Evolutionary conservation across 1,140 invertebrate genomes (phyloP).

Genomic region (Rhagoletis zephyria): DNA sequence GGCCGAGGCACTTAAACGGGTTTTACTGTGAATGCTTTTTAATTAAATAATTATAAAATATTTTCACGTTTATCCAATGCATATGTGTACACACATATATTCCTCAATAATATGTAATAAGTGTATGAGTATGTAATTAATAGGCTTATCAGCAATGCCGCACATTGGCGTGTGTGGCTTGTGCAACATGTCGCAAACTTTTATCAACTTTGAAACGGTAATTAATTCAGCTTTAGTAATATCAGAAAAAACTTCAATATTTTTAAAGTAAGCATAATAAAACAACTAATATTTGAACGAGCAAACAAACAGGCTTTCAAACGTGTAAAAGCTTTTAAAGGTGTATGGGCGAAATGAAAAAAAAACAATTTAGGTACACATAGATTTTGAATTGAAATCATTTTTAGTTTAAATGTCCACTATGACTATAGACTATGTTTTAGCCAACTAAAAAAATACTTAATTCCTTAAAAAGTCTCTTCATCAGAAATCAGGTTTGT

Average conservation of each 20-base stretch:
- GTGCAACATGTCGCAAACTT: background rate
- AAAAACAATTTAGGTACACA: too few species aligned
- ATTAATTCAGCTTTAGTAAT: constrained; percentile 19
- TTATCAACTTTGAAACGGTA: constrained; percentile 29
- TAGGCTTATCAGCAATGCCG: constrained; percentile 22
- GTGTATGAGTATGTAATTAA: constrained; percentile 20
- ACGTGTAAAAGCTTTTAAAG: too few species aligned
- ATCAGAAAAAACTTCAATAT: background rate
- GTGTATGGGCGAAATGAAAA: too few species aligned
- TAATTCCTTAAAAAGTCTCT: too few species aligned
- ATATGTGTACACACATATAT: background rate
- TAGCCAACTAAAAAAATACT: too few species aligned
- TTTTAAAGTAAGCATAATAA: background rate
- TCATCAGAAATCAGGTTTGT: too few species aligned
- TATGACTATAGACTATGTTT: too few species aligned
- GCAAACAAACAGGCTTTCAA: background rate
- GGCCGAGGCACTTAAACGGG: too few species aligned
- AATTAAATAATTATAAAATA: constrained; percentile 47
- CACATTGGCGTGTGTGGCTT: background rate
- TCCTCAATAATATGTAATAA: background rate
- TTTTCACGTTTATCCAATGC: too few species aligned
- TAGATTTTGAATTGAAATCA: too few species aligned
- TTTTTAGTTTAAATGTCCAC: too few species aligned
- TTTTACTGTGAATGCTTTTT: constrained; percentile 19
- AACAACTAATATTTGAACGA: background rate